Percentiles rank a stretch among this genome's conserved stretches.
These are phyloP conservation scores for Cherax quadricarinatus DNA, from an alignment of 1,140 invertebrate species.

Conservation along the genomic window DNA sequence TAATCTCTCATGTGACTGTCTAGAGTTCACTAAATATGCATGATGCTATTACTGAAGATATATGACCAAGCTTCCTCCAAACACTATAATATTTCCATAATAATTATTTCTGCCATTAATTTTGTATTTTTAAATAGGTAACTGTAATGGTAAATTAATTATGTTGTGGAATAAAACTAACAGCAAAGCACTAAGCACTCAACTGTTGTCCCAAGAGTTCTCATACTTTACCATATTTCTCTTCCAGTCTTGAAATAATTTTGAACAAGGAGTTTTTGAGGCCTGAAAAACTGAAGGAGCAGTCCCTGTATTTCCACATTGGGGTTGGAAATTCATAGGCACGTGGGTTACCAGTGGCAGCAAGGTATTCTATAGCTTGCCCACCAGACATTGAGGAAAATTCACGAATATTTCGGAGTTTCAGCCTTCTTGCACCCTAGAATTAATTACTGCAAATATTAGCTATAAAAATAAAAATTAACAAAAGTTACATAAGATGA, in stretches of 20 bases:
- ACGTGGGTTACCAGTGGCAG: conserved; percentile 83
- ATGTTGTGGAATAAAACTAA: too few relatives aligned
- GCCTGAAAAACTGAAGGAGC: conserved; percentile 92
- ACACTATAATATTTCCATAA: too few relatives aligned
- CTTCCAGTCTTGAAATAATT: conserved; percentile 81
- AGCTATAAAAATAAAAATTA: too few relatives aligned
- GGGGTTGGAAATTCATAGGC: conserved; percentile 84
- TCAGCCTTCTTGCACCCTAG: conserved; percentile 85
- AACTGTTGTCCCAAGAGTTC: too few relatives aligned
- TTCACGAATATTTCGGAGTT: conserved; percentile 87
- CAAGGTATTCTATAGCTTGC: conserved; percentile 88
- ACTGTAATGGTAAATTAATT: too few relatives aligned
- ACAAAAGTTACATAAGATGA: neutral
- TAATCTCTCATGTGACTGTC: too few relatives aligned
- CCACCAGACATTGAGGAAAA: conserved; percentile 88
- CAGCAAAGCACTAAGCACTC: too few relatives aligned
- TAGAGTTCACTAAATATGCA: too few relatives aligned
- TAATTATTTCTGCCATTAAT: too few relatives aligned
- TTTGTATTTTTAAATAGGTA: too few relatives aligned
- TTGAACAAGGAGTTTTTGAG: conserved; percentile 80
- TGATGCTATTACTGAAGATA: too few relatives aligned
- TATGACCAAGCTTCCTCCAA: too few relatives aligned
- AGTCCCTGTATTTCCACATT: conserved; percentile 82
- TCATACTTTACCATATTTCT: conserved; percentile 78
- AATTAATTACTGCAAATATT: neutral